Base-by-base conservation (phyloP, 2,888 invertebrate genomes). In the Drosophila heteroneura region DNA sequence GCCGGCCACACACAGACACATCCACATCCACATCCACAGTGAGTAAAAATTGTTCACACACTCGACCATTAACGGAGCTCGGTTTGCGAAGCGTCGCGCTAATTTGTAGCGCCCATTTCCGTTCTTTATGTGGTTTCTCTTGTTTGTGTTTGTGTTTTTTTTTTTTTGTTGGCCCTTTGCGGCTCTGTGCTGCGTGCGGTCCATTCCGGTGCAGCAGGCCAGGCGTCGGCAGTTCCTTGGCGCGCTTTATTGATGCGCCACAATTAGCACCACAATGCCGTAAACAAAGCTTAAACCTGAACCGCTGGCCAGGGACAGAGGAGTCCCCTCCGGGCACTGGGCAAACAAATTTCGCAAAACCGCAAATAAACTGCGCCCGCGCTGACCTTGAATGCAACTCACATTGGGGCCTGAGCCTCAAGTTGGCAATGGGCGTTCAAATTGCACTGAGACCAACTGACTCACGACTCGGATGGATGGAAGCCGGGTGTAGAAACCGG, bases 91-190 rank as follows among this genome's bases (percentile, higher is more conserved):
- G 35, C 57, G 62, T 80, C 69, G 91, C 81, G 87, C 76, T 89
- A 87, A 87, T 87, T 87, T 91, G 91, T 88, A 82, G 90, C 83
- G 70, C 70, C 91, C 90, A 87, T 87, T 87, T 87, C 91, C 91
- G 91, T 85, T 91, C 81, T 87, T 85, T 78, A 81, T 85, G 84
- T 60, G 76, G 67, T 39, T 66, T 57, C 57, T 37, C 47, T 2
- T 28, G 6, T 52, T 51, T 14, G 2, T 41, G 10, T 47, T 47
- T 47, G 7, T 26, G 22, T 22, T 16, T 14, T 14, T 22, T 44
- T 12, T n/a, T 16, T 32, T 53, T 64, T 33, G 22, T 22, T 26
- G 16, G 39, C 59, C 30, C 49, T 54, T 63, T 26, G 58, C 58
- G 77, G 65, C 69, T 41, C 59, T 33, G 53, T 26, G 65, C 28